Evolutionary conservation across 1,140 invertebrate species (phyloP), one percentile per base, ranked within the genome.

Genomic region (Lordiphosa collinella): DNA sequence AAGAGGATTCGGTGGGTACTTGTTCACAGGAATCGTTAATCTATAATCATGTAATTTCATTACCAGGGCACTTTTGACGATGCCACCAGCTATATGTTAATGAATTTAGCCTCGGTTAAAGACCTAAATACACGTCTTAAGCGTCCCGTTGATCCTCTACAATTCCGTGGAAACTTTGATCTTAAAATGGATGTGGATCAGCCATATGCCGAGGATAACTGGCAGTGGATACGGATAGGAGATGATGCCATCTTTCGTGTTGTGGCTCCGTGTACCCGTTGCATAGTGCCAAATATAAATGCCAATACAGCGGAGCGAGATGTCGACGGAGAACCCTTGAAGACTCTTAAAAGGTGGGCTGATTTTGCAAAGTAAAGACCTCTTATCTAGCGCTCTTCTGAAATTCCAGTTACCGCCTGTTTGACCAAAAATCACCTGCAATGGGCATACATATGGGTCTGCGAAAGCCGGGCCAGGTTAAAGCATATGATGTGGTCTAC

Each of bases 261-360:
- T 25, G 78, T 90, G 10, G 89, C 90, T 22, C 89, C 88, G 0
- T 91, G 78, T 49, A 86, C 62, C 4, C 87, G 90, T 25, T 93
- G 92, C 68, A 90, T 92, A 12, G 82, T 93, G 0, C 92, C 92
- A 0, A 93, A 92, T 4, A 88, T 93, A 1, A 88, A 93, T 89
- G 90, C 91, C 3, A 89, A 91, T 35, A 91, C 90, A 0, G 92
- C 90, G 0, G 61, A 78, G 22, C 91, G 91, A 40, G 78, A 91
- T 75, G 44, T 84, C 0, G 89, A 91, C 22, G 69, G 88, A 0
- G 91, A 93, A 47, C 92, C 92, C 1, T 61, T 93, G 0, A 92
- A 91, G 51, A 91, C 91, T 3, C 73, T 93, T 0, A 84, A 71
- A 32, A 82, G 61, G 80, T 89, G 29, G 9, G 9, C 18, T 1